These are phyloP conservation scores for Dolichotis patagonum DNA, from an alignment of 2,113 vertebrate genomes.

Conservation along the genomic window DNA sequence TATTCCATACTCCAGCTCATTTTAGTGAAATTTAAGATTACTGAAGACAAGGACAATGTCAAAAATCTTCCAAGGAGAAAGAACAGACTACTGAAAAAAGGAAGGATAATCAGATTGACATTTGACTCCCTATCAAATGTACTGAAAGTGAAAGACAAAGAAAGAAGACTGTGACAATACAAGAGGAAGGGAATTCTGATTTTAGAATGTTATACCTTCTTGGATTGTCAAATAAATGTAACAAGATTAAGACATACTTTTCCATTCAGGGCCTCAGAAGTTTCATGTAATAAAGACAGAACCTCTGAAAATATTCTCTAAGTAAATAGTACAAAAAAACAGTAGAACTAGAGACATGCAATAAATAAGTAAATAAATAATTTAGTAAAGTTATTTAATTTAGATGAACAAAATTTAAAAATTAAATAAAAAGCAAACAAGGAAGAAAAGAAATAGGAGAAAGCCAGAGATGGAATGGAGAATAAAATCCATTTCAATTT, in stretches of 20 bases:
- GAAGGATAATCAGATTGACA: conserved; percentile 1
- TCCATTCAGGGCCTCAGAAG: background rate
- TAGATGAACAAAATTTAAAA: background rate
- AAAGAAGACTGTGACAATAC: background rate
- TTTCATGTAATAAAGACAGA: background rate
- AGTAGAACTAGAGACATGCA: background rate
- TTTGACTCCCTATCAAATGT: background rate
- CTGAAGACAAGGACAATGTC: background rate
- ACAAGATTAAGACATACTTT: background rate
- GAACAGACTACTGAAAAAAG: background rate
- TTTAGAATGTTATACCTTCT: background rate
- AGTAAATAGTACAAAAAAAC: background rate
- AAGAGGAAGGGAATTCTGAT: background rate
- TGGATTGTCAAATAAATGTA: background rate
- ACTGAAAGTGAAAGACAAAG: background rate
- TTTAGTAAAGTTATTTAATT: background rate
- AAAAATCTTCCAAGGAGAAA: conserved; percentile 26
- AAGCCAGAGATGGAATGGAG: background rate
- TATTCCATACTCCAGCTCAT: background rate
- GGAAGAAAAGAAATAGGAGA: background rate
- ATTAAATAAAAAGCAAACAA: background rate
- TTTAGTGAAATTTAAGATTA: conserved; percentile 15
- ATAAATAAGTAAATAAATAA: background rate
- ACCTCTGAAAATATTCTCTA: background rate
- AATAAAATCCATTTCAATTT: background rate